phyloP scores from a whole-genome alignment of 2,797 vertebrate species.

The Gila robusta region DNA sequence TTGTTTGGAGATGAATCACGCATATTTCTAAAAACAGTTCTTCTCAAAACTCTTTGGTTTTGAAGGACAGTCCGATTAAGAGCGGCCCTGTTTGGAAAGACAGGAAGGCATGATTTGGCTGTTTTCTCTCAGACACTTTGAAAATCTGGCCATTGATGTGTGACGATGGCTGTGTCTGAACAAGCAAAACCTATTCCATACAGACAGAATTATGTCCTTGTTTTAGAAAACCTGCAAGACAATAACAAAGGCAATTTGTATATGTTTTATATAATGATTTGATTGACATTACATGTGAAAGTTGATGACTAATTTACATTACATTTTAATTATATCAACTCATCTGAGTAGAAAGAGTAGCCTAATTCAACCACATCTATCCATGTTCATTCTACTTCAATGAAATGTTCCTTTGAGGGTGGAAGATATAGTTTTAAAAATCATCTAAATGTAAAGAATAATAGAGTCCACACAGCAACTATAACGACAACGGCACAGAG shows the following conservation, averaged over 20 bases:
- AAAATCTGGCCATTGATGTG: background rate
- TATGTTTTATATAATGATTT: background rate
- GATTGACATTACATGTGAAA: too few species aligned
- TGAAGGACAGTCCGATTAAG: conserved; percentile 17
- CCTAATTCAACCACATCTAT: background rate
- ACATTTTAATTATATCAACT: background rate
- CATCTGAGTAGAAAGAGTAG: background rate
- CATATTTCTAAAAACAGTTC: conserved; percentile 29
- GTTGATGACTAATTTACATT: background rate
- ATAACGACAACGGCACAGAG: background rate
- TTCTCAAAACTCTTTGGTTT: background rate
- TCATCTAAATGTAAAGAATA: background rate
- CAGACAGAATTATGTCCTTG: background rate
- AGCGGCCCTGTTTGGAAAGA: background rate
- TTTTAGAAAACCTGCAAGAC: background rate
- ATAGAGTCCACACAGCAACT: background rate
- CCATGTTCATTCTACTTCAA: background rate
- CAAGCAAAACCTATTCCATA: background rate
- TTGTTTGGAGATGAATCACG: conserved; percentile 26
- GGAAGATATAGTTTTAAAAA: background rate
- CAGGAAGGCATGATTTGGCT: background rate
- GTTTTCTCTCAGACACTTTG: conserved; percentile 13
- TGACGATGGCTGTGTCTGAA: background rate
- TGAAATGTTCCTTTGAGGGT: background rate
- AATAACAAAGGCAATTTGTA: background rate